Evolutionary conservation across 2,888 invertebrate genomes (phyloP).

Genomic region (Epiblema foenella): DNA sequence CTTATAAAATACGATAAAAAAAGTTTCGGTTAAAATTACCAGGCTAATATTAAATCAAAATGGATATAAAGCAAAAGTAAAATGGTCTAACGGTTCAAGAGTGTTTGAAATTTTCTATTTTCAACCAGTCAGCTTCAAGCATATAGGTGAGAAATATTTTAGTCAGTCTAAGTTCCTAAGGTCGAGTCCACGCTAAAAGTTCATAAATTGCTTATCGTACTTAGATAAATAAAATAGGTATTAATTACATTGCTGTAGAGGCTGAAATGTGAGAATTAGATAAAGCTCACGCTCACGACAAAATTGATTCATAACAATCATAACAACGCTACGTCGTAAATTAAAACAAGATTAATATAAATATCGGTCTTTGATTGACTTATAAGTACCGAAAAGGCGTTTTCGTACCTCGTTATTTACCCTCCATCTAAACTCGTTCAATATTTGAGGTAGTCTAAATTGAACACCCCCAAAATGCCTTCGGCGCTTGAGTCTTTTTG

Average conservation of each 20-base stretch:
- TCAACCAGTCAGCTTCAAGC: too few species aligned
- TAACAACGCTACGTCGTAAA: not conserved
- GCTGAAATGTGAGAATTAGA: too few species aligned
- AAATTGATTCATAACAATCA: too few species aligned
- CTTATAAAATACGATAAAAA: not conserved
- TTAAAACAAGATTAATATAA: not conserved
- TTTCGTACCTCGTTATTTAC: constrained; percentile 18
- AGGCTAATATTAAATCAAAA: not conserved
- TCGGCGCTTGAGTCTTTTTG: not conserved
- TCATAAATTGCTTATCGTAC: too few species aligned
- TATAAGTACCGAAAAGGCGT: not conserved
- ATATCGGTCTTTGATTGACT: not conserved
- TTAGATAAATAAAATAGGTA: too few species aligned
- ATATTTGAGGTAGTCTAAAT: constrained; percentile 11
- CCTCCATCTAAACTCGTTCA: not conserved
- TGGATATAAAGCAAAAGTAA: too few species aligned
- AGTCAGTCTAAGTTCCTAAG: too few species aligned
- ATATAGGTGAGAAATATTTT: too few species aligned
- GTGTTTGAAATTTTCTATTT: not conserved
- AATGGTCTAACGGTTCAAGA: too few species aligned
- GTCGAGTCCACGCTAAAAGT: too few species aligned
- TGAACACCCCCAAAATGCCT: not conserved
- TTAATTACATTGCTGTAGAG: too few species aligned
- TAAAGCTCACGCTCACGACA: too few species aligned
- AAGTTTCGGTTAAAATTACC: not conserved